Evolutionary conservation across 1,140 invertebrate species (phyloP).

Genomic region (Hycleus cichorii): DNA sequence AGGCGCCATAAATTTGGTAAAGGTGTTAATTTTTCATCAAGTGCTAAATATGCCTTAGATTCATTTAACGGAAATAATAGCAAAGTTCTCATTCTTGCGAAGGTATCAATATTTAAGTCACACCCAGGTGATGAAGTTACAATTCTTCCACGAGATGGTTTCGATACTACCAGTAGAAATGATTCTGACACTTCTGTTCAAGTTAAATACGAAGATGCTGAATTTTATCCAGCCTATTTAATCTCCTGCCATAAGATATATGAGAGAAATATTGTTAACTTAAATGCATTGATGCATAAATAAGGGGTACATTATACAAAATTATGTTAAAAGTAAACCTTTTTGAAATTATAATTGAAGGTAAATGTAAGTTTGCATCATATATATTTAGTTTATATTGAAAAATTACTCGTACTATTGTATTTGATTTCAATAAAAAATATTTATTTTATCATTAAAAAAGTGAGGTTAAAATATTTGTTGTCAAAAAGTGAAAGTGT

Average conservation of each 20-base stretch:
- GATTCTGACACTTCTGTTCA: not conserved
- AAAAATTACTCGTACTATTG: no score
- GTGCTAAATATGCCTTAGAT: slow-evolving; percentile 3
- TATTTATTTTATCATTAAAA: no score
- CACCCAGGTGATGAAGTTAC: not conserved
- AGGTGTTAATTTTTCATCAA: slow-evolving; percentile 2
- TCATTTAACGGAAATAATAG: not conserved
- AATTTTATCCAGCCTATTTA: slow-evolving; percentile 5
- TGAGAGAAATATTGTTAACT: no score
- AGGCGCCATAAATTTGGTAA: slow-evolving; percentile 2
- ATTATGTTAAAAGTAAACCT: no score
- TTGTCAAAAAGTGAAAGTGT: no score
- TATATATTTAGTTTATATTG: no score
- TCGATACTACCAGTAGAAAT: slow-evolving; percentile 1
- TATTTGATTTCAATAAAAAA: no score
- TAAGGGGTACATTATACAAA: no score
- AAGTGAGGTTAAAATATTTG: no score
- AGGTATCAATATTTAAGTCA: slow-evolving; percentile 1
- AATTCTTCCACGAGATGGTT: not conserved
- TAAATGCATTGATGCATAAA: no score
- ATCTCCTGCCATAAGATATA: not conserved
- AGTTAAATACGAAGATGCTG: slow-evolving; percentile 7
- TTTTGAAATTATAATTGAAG: no score
- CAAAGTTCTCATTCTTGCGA: slow-evolving; percentile 3
- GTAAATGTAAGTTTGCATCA: no score